Evolutionary conservation across 2,797 vertebrate species (phyloP).

Genomic region (Anguilla obscura): DNA sequence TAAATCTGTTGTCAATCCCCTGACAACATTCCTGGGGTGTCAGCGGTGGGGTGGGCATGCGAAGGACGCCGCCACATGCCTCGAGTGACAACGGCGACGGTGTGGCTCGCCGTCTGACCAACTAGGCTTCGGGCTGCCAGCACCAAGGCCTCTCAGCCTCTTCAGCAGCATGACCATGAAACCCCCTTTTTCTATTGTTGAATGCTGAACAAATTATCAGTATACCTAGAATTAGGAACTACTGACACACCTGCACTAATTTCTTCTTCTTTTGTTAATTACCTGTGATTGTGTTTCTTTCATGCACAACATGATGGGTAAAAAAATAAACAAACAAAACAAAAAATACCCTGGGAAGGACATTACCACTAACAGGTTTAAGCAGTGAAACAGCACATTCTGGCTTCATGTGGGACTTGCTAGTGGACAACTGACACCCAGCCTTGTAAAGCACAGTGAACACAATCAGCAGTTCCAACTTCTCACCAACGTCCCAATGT

Average conservation of each 20-base stretch:
- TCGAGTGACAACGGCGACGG: slow-evolving; percentile 2
- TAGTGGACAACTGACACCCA: slow-evolving; percentile 7
- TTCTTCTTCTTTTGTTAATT: background rate
- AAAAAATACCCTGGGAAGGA: slow-evolving; percentile 8
- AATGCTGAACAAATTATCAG: background rate
- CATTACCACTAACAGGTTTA: background rate
- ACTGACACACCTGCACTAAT: background rate
- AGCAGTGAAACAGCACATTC: slow-evolving; percentile 8
- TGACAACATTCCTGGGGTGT: background rate
- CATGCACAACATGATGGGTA: background rate
- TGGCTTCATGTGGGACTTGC: background rate
- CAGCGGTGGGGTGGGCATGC: slow-evolving; percentile 18
- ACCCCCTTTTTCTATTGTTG: background rate
- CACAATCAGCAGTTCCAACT: slow-evolving; percentile 10
- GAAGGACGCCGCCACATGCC: background rate
- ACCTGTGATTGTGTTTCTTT: background rate
- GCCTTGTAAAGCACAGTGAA: slow-evolving; percentile 7
- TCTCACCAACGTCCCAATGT: background rate
- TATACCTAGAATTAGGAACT: background rate
- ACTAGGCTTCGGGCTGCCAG: background rate
- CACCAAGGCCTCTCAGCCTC: background rate
- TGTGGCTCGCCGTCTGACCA: background rate
- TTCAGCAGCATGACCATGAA: background rate
- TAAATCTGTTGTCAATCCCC: slow-evolving; percentile 27
- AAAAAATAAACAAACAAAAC: background rate